These are phyloP conservation scores for Ceraclea dissimilis DNA, from an alignment of 2,888 invertebrate species.

Conservation along the genomic window DNA sequence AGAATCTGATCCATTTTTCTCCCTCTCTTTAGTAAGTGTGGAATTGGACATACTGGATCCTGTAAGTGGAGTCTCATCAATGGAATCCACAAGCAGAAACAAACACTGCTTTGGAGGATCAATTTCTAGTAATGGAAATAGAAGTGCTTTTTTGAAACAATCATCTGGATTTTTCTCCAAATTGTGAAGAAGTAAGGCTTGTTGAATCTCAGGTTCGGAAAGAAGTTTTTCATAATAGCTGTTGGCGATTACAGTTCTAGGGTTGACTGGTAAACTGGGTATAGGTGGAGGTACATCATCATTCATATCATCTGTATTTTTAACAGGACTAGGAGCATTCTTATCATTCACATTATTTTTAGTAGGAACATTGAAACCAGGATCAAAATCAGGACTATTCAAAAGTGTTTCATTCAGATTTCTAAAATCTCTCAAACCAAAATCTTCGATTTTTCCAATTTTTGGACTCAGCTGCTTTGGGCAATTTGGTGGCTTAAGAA, in stretches of 20 bases:
- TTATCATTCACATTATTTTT: conserved; percentile 10
- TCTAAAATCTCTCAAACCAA: conserved; percentile 14
- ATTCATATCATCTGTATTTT: conserved; percentile 10
- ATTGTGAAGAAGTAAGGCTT: conserved; percentile 70
- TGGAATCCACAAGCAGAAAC: conserved; percentile 84
- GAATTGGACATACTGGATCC: conserved; percentile 16
- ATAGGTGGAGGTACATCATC: conserved; percentile 44
- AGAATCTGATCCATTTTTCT: conserved; percentile 32
- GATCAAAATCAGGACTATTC: conserved; percentile 23
- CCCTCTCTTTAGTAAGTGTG: conserved; percentile 25
- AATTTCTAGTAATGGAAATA: conserved; percentile 80
- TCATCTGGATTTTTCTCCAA: conserved; percentile 86
- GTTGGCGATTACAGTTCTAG: conserved; percentile 52
- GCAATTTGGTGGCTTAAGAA: conserved; percentile 29
- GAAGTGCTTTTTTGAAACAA: conserved; percentile 78
- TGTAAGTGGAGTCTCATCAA: conserved; percentile 61
- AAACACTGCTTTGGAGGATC: conserved; percentile 80
- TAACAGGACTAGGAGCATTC: conserved; percentile 11
- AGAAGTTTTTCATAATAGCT: conserved; percentile 73
- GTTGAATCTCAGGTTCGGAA: conserved; percentile 73
- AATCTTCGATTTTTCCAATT: conserved; percentile 20
- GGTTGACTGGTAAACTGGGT: conserved; percentile 45
- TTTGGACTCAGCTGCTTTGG: conserved; percentile 26
- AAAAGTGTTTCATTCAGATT: conserved; percentile 18
- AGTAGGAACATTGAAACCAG: conserved; percentile 11